Base-by-base conservation (phyloP, 2,113 vertebrate species). In the Neogale vison region DNA sequence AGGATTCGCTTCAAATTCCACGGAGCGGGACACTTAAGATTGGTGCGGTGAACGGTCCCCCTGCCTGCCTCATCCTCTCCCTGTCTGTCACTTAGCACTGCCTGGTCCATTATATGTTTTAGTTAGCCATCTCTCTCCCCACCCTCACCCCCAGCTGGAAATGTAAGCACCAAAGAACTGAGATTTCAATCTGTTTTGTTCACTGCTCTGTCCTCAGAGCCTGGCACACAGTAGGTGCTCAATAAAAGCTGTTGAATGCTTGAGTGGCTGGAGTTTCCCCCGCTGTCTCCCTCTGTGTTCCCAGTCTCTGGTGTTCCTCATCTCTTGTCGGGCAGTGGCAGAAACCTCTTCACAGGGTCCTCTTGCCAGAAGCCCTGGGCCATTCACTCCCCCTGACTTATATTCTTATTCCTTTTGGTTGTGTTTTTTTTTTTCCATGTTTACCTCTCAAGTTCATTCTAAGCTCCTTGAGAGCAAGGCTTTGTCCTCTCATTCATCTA, bases 21-120 rank as follows among this genome's bases (percentile, higher is more conserved):
- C n/a, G 0, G 1, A 18, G 61, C 3, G 3, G 31, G 2, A 2
- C 42, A 42, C 17, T 34, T 63, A 61, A 29, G 50, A 47, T 17
- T 5, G 81, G 31, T 71, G 82, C 26, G 15, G 42, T 20, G 3
- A 17, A 8, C 5, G 7, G 0, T 4, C 11, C 3, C 7, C 2
- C 17, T 20, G 42, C 18, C 42, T 34, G 72, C 61, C 36, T 52
- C 17, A 3, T 42, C 55, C 81, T 82, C 65, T 45, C 74, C 59
- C 36, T 18, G 42, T 55, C 36, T 18, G 42, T 55, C n/a, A 29
- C 47, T 90, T 61, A 15, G 36, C 36, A 31, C n/a, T 12, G 7
- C 52, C n/a, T 74, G 87, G 36, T 23, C 12, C 4, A 26, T 34
- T 81, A 0, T 3, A 42, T 1, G 8, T 39, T 67, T 42, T n/a